Evolutionary conservation across 2,113 vertebrate species (phyloP).

Genomic region (Malurus elegans): DNA sequence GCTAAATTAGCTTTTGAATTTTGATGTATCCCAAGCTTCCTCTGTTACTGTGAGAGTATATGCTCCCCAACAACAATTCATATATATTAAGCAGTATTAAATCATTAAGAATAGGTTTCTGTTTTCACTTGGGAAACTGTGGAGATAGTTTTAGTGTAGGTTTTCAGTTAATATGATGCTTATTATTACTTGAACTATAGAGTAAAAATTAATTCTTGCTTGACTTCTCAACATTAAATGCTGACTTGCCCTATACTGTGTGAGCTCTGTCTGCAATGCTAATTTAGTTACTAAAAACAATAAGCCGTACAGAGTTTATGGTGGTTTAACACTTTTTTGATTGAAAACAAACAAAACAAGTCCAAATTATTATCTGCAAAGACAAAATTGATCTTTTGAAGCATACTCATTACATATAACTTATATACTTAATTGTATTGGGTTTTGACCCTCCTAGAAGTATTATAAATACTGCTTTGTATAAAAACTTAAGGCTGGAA

Average conservation of each 20-base stretch:
- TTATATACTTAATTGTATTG: background rate
- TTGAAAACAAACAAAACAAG: background rate
- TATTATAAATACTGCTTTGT: background rate
- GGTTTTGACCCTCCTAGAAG: background rate
- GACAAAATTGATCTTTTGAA: background rate
- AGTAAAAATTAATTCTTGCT: slow-evolving; percentile 15
- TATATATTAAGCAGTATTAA: background rate
- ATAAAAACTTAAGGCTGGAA: background rate
- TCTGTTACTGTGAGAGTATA: background rate
- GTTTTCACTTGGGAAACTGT: background rate
- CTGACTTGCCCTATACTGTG: background rate
- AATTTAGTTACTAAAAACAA: slow-evolving; percentile 13
- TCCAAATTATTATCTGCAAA: background rate
- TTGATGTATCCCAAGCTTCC: background rate
- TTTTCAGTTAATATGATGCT: slow-evolving; percentile 9
- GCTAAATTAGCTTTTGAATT: background rate
- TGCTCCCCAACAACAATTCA: background rate
- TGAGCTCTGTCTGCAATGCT: background rate
- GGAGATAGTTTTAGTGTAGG: background rate
- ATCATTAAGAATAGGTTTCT: background rate
- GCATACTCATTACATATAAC: background rate
- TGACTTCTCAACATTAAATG: slow-evolving; percentile 16
- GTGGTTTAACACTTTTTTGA: background rate
- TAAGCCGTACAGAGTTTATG: background rate
- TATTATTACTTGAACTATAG: slow-evolving; percentile 13